These are phyloP conservation scores for Lates japonicus DNA, from an alignment of 2,797 vertebrate genomes.

Conservation along the genomic window DNA sequence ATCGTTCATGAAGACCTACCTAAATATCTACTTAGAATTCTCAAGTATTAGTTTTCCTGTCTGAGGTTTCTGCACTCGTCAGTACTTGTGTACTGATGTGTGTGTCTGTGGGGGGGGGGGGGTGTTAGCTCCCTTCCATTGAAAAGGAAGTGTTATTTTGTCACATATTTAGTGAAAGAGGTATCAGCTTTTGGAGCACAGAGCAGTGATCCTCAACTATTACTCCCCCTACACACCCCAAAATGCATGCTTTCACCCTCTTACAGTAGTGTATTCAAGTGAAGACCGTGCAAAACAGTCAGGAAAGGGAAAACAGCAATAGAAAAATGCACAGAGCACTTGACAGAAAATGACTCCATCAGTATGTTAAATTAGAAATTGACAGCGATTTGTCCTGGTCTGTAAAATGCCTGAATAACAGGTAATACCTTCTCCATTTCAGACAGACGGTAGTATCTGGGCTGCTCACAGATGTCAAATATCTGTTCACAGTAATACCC, in stretches of 20 bases:
- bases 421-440: slow-evolving; percentile 60
- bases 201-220: slow-evolving; percentile 9
- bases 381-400: slow-evolving; percentile 49
- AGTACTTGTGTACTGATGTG: no score
- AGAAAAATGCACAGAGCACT: slow-evolving; percentile 30
- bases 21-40: not conserved
- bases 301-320: slow-evolving; percentile 27
- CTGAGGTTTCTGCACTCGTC: no score
- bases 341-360: slow-evolving; percentile 62
- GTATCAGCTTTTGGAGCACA: slow-evolving; percentile 11
- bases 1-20: not conserved
- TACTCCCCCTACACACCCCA: slow-evolving; percentile 10
- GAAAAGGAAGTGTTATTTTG: slow-evolving; percentile 13
- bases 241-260: slow-evolving; percentile 34
- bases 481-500: slow-evolving; percentile 59
- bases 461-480: slow-evolving; percentile 63
- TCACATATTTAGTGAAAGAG: not conserved
- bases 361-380: slow-evolving; percentile 51
- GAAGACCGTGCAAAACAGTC: slow-evolving; percentile 19
- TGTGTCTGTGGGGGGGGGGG: no score
- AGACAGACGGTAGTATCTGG: slow-evolving; percentile 33
- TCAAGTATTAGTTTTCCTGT: not conserved
- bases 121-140: not conserved
- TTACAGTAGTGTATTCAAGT: slow-evolving; percentile 22
- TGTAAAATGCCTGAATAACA: slow-evolving; percentile 49